Conservation (phyloP, 2,113 vertebrate species). For the Eulemur macaco region DNA sequence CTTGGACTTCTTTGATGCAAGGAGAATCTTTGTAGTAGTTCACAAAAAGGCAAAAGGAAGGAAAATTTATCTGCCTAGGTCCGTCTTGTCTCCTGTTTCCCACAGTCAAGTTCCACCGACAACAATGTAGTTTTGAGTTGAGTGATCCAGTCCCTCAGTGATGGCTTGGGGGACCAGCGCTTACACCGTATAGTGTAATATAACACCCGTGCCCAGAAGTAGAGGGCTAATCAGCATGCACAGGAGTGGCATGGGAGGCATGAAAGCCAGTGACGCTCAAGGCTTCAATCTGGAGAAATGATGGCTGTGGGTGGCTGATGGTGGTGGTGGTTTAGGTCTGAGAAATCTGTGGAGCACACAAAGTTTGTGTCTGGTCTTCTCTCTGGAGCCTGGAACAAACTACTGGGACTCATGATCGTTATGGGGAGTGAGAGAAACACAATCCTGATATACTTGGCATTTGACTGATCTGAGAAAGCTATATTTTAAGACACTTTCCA, state of each 20-base stretch:
- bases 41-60: neutral
- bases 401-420: neutral
- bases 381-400: neutral
- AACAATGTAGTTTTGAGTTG: neutral
- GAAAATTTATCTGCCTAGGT: neutral
- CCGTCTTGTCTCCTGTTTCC: neutral
- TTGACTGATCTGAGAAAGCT: neutral
- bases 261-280: neutral
- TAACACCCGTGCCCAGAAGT: no score
- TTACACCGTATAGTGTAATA: rapidly evolving
- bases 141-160: neutral
- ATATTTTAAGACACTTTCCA: neutral
- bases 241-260: neutral
- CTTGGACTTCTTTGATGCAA: neutral
- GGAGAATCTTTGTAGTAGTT: neutral
- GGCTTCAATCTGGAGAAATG: neutral
- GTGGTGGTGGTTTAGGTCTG: no score
- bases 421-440: neutral
- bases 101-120: neutral
- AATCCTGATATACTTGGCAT: neutral
- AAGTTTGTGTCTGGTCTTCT: neutral
- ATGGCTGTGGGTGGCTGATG: neutral
- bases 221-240: neutral
- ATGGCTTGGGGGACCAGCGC: neutral
- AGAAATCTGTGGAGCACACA: neutral